Percentiles rank a stretch among this genome's conserved stretches.
phyloP scores from a whole-genome alignment of 2,113 vertebrate species.

The Colius striatus region DNA sequence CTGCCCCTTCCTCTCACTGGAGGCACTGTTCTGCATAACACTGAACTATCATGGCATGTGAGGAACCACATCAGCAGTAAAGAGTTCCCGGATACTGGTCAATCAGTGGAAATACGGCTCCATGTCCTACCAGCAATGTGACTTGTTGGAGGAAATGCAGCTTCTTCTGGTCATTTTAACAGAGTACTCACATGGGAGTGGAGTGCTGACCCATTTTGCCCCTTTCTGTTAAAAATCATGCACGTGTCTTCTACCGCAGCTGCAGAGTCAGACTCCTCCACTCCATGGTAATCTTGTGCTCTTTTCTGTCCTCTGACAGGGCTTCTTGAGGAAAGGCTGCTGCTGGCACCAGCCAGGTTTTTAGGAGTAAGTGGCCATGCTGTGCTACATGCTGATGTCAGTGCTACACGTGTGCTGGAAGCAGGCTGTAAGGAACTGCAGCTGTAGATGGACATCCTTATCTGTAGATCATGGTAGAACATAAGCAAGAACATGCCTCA shows the following conservation, averaged over 20 bases:
- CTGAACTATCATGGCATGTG: rapidly evolving
- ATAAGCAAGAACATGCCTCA: background rate
- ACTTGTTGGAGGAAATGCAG: background rate
- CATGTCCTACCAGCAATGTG: background rate
- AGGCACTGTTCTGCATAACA: background rate
- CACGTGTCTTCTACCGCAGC: background rate
- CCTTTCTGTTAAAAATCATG: background rate
- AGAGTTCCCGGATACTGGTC: background rate
- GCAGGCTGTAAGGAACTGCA: background rate
- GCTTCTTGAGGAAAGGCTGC: background rate
- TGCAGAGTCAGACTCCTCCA: background rate
- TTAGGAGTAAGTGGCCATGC: background rate
- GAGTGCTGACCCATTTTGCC: background rate
- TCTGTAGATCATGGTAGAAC: background rate
- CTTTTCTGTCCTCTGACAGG: background rate
- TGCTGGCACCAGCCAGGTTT: background rate
- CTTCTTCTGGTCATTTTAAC: background rate
- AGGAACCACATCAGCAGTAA: background rate
- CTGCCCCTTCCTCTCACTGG: background rate
- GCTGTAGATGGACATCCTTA: background rate
- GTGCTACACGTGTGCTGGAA: background rate
- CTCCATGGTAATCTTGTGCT: background rate
- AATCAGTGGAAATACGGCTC: background rate
- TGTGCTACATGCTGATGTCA: background rate
- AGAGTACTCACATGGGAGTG: background rate